Percentiles rank a stretch among this genome's conserved stretches.
Conservation (phyloP, 2,113 vertebrate genomes). For the Grantiella picta region DNA sequence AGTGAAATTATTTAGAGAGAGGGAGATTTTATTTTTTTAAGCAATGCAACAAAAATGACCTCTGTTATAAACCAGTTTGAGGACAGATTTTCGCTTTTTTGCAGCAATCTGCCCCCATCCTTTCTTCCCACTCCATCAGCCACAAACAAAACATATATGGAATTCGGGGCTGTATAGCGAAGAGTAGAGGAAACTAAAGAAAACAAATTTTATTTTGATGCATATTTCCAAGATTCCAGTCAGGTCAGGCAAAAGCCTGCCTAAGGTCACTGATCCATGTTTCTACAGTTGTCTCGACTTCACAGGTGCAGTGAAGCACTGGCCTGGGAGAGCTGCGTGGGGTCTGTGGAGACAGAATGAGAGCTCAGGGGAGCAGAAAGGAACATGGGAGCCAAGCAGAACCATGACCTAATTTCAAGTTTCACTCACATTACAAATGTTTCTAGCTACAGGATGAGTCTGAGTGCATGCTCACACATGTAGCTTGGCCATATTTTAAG, state of each 20-base stretch:
- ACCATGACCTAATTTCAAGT: background rate
- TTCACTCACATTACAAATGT: background rate
- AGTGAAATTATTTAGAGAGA: background rate
- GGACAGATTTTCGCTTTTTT: background rate
- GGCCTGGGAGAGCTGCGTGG: background rate
- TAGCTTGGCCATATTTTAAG: background rate
- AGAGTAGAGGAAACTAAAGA: background rate
- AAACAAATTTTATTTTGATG: background rate
- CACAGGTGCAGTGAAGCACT: background rate
- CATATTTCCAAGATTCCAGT: background rate
- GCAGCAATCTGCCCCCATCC: background rate
- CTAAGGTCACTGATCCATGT: background rate
- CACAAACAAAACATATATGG: background rate
- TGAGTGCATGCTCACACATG: background rate
- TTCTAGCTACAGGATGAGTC: background rate
- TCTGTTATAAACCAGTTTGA: background rate
- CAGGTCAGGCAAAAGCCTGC: background rate
- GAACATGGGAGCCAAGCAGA: background rate
- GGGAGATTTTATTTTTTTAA: background rate
- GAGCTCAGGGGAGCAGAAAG: background rate
- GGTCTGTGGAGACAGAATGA: background rate
- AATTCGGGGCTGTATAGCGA: background rate
- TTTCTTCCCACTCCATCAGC: background rate
- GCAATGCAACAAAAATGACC: background rate
- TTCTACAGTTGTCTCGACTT: background rate